Evolutionary conservation across 2,888 invertebrate species (phyloP).

Genomic region (Yponomeuta plumbellus): DNA sequence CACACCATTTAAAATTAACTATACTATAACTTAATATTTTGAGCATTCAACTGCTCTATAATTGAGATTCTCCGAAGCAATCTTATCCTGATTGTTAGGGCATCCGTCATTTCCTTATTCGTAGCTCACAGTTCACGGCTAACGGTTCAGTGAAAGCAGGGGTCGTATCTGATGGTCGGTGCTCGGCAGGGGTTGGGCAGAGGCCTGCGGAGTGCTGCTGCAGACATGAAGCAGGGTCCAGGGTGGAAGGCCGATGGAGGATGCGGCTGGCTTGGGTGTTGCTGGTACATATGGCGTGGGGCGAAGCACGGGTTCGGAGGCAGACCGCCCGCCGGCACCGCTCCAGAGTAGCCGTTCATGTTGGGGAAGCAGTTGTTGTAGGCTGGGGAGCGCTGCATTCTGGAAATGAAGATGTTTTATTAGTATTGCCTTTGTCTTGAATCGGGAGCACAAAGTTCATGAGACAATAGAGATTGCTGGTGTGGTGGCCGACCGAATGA

Average conservation of each 20-base stretch:
- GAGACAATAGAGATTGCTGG: not conserved
- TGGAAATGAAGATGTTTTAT: slow-evolving; percentile 27
- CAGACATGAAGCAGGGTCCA: slow-evolving; percentile 46
- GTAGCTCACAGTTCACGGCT: too few relatives aligned
- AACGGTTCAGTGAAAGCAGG: not conserved
- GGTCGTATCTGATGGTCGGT: slow-evolving; percentile 55
- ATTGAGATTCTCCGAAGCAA: too few relatives aligned
- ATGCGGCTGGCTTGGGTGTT: slow-evolving; percentile 28
- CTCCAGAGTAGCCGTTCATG: not conserved
- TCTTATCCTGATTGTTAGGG: too few relatives aligned
- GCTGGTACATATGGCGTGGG: slow-evolving; percentile 25
- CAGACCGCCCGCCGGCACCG: slow-evolving; percentile 14
- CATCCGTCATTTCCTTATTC: too few relatives aligned
- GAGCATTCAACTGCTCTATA: too few relatives aligned
- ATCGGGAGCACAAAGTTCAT: not conserved
- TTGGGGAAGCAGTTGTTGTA: slow-evolving; percentile 26
- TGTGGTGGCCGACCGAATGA: too few relatives aligned
- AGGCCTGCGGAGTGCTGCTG: slow-evolving; percentile 42
- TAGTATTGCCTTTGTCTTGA: too few relatives aligned
- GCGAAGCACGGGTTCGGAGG: slow-evolving; percentile 38
- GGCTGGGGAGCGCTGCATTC: slow-evolving; percentile 51
- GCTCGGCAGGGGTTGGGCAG: slow-evolving; percentile 64
- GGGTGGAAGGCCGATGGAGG: slow-evolving; percentile 32
- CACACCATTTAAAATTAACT: too few relatives aligned
- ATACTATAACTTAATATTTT: too few relatives aligned